Evolutionary conservation across 1,140 invertebrate species (phyloP).

Genomic region (Hetaerina americana): DNA sequence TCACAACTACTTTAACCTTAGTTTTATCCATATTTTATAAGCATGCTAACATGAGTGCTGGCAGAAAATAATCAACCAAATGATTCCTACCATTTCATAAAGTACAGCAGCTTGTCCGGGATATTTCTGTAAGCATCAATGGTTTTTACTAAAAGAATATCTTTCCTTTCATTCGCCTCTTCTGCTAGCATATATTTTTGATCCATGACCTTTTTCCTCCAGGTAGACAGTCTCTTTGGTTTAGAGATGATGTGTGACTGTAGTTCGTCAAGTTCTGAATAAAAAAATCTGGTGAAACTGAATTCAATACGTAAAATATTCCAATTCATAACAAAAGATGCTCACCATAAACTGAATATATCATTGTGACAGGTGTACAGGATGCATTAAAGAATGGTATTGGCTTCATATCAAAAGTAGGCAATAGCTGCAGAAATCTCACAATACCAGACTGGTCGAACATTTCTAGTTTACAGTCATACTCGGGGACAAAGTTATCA

Average conservation of each 20-base stretch:
- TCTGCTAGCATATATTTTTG: neutral
- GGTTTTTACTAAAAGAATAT: constrained; percentile 1
- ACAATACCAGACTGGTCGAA: neutral
- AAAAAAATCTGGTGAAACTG: too few species aligned
- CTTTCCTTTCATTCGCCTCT: neutral
- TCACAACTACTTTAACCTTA: too few species aligned
- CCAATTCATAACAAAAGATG: neutral
- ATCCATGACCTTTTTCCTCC: neutral
- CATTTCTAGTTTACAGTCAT: neutral
- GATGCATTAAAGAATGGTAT: neutral
- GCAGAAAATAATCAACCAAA: neutral
- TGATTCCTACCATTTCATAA: constrained; percentile 14
- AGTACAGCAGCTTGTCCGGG: constrained; percentile 12
- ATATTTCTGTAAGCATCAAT: constrained; percentile 15
- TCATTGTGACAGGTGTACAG: neutral
- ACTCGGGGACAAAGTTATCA: neutral
- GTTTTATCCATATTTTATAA: too few species aligned
- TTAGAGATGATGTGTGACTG: neutral
- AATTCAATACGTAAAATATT: neutral
- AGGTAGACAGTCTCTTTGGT: neutral
- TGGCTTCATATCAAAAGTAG: neutral
- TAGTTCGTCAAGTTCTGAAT: neutral
- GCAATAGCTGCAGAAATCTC: neutral
- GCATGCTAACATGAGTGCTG: too few species aligned
- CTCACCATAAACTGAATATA: neutral